Conservation (phyloP, 2,888 invertebrate species). For the Corythucha ciliata region DNA sequence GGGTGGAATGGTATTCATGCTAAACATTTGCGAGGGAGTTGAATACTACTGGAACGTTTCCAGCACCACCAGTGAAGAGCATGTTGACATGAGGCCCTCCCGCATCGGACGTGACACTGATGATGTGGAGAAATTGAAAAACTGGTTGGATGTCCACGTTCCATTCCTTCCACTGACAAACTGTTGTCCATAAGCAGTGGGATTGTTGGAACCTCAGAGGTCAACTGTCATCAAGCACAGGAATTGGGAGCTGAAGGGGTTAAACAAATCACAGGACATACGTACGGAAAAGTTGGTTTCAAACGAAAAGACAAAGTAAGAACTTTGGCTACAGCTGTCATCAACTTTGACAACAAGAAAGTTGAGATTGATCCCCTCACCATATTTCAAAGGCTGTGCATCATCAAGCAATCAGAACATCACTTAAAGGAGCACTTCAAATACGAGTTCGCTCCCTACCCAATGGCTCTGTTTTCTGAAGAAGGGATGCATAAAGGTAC, state of each 20-base stretch:
- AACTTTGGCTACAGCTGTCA: constrained; percentile 7
- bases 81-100: constrained; percentile 25
- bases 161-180: constrained; percentile 29
- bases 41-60: constrained; percentile 30
- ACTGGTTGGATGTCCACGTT: constrained; percentile 33
- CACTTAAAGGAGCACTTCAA: constrained; percentile 29
- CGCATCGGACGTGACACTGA: constrained; percentile 30
- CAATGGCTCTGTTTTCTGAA: constrained; percentile 28
- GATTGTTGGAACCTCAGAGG: constrained; percentile 26
- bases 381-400: constrained; percentile 34
- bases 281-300: constrained; percentile 20
- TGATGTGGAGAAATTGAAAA: constrained; percentile 30
- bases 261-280: constrained; percentile 28
- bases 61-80: constrained; percentile 28
- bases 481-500: constrained; percentile 32
- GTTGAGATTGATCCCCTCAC: constrained; percentile 32
- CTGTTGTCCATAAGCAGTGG: constrained; percentile 30
- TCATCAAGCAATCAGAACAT: constrained; percentile 30
- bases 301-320: constrained; percentile 17
- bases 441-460: constrained; percentile 34
- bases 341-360: neutral
- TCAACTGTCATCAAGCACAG: constrained; percentile 32
- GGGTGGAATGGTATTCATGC: constrained; percentile 28
- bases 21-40: constrained; percentile 30
- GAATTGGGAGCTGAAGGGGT: constrained; percentile 28